Evolutionary conservation across 2,113 vertebrate genomes (phyloP).

Genomic region (Marmota monax): DNA sequence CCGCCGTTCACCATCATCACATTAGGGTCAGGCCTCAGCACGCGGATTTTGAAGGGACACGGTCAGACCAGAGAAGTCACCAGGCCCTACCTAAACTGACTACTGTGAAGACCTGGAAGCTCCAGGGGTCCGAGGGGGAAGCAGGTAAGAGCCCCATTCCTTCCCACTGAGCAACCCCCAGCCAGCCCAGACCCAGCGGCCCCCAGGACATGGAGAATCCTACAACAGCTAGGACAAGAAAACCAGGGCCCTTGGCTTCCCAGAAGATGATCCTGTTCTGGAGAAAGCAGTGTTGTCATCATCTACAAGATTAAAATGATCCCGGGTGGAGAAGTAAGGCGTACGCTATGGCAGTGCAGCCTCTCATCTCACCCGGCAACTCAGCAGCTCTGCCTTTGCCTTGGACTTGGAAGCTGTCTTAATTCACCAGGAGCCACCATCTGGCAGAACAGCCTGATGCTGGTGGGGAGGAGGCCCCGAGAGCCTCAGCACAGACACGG

Average conservation of each 20-base stretch:
- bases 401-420: too few relatives aligned
- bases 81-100: neutral
- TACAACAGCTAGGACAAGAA: too few relatives aligned
- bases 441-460: too few relatives aligned
- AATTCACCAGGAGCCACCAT: too few relatives aligned
- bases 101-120: fast-evolving
- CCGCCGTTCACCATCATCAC: too few relatives aligned
- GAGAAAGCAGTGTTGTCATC: too few relatives aligned
- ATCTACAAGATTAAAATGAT: too few relatives aligned
- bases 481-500: too few relatives aligned
- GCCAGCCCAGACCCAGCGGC: too few relatives aligned
- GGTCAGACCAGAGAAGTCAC: neutral
- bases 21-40: neutral
- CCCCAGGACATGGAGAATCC: neutral
- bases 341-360: neutral
- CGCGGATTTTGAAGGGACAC: neutral
- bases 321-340: fast-evolving
- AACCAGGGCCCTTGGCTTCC: neutral
- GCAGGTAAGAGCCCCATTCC: too few relatives aligned
- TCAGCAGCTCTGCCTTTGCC: neutral
- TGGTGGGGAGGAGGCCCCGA: too few relatives aligned
- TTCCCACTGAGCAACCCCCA: neutral
- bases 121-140: fast-evolving
- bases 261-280: fast-evolving
- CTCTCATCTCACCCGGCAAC: too few relatives aligned